A percentile compares a stretch with the other conserved stretches of the same genome.
Conservation (phyloP, 2,113 vertebrate genomes). For the Erythrolamprus reginae region DNA sequence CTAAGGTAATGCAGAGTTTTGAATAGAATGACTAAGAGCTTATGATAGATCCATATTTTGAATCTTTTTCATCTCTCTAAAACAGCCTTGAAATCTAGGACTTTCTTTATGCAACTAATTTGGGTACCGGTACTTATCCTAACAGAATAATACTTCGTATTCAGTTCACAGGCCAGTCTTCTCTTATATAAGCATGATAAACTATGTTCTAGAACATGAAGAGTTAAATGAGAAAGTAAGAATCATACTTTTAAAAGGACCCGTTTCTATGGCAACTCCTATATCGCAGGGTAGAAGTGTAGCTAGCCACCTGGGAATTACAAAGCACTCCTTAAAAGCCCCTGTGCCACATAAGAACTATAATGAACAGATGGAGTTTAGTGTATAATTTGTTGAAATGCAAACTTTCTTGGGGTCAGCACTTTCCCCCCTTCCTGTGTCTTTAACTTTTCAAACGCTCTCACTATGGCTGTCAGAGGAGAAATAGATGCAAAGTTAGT, state of each 20-base stretch:
- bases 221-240: slow-evolving; percentile 56
- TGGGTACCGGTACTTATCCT: neutral
- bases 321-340: slow-evolving; percentile 57
- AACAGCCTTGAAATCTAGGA: neutral
- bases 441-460: slow-evolving; percentile 32
- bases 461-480: neutral
- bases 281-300: slow-evolving; percentile 38
- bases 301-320: slow-evolving; percentile 40
- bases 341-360: slow-evolving; percentile 30
- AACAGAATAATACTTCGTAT: neutral
- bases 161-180: neutral
- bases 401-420: slow-evolving; percentile 22
- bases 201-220: slow-evolving; percentile 22
- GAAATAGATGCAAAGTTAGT: neutral
- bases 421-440: slow-evolving; percentile 14
- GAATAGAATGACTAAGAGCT: neutral
- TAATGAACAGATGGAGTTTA: slow-evolving; percentile 50
- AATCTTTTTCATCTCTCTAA: neutral
- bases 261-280: slow-evolving; percentile 49
- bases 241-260: slow-evolving; percentile 47
- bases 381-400: slow-evolving; percentile 25
- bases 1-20: neutral
- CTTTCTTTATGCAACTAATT: neutral
- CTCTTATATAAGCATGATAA: neutral
- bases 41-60: neutral